Evolutionary conservation across 2,888 invertebrate species (phyloP), one percentile per base, ranked within the genome.

Genomic region (Hirtodrosophila histrioides): DNA sequence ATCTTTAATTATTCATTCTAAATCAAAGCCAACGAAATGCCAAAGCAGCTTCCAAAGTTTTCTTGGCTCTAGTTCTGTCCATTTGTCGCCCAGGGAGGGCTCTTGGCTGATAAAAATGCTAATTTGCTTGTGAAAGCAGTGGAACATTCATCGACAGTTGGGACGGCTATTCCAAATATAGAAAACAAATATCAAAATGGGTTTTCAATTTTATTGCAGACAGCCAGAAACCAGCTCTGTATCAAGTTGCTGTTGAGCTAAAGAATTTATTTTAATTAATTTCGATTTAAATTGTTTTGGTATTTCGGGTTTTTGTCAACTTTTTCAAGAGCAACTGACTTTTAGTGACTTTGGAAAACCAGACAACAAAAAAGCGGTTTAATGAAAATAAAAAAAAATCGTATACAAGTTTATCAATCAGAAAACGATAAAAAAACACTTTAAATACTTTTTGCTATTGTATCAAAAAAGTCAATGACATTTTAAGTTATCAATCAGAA

Each of bases 1-100:
- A 82, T 87, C 83, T 82, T 87, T 82, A 87, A 82, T 87, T 82
- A 86, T 87, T 87, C 66, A 87, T 58, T 70, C 64, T 75, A 68
- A 87, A 72, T 85, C 86, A 75, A 82, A 82, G 72, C 48, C 48
- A 44, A 56, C 24, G 43, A 76, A 76, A 72, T 71, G 64, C 55
- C 79, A 82, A 87, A 78, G 68, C 85, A 58, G 65, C 48, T 27
- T 24, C 33, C 43, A 65, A 64, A 79, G 45, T 64, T 64, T 29
- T 46, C 9, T 73, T 53, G 48, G 27, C 46, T 50, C 35, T 31
- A 48, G 39, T 39, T 29, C 27, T 33, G 0, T 33, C 8, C 17
- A 4, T 5, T 9, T 8, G 12, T 2, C 31, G 31, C 7, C 9
- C 7, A 2, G 3, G 39, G 6, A 0, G 29, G 4, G 4, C 24